Evolutionary conservation across 2,888 invertebrate species (phyloP), one percentile per base, ranked within the genome.

Genomic region (Pterobdella sp.): DNA sequence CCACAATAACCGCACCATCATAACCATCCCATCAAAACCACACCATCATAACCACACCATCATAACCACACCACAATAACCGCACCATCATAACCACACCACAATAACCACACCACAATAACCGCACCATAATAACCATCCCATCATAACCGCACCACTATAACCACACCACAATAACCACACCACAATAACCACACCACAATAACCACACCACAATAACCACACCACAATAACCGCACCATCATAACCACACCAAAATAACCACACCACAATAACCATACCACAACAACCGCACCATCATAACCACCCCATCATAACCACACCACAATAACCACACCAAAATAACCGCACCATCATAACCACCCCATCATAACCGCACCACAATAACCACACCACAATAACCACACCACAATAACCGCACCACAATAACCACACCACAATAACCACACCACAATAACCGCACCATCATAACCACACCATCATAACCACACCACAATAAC

Each of bases 121-220:
- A 4, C 60, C 7, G 3, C 60, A 22, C 7, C n/a, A 56, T 26
- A 56, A 14, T 3, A 22, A 42, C 49, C 49, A 42, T n/a, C 7
- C 22, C 49, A 42, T 22, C 49, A 42, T 22, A 56, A 4, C 4
- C 60, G 26, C 60, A 56, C n/a, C 60, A 56, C 60, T 26, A 4
- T 26, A 56, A 4, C 60, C 60, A 56, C 60, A 56, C 60, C 49
- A n/a, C n/a, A n/a, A n/a, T n/a, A n/a, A n/a, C n/a, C n/a, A n/a
- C n/a, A n/a, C n/a, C n/a, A n/a, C n/a, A n/a, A n/a, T n/a, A n/a
- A n/a, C n/a, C n/a, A n/a, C n/a, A n/a, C n/a, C n/a, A n/a, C n/a
- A n/a, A n/a, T n/a, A n/a, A n/a, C 49, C 7, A 14, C 49, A 42
- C 49, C 49, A 42, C 49, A 7, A 42, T 42, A 42, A 7, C 22